Evolutionary conservation across 2,797 vertebrate genomes (phyloP).

Genomic region (Spizella passerina): DNA sequence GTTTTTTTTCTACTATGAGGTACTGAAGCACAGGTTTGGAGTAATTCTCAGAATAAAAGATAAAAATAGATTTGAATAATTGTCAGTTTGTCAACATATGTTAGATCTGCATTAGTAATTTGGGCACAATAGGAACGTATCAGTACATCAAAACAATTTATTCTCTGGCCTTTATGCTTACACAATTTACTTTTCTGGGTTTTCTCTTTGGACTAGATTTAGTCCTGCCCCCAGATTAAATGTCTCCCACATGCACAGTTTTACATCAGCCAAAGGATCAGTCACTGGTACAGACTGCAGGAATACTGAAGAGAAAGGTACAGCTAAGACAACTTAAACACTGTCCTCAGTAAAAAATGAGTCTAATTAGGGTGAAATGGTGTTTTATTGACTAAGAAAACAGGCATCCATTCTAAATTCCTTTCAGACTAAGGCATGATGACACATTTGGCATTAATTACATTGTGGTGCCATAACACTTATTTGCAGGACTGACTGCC

Average conservation of each 20-base stretch:
- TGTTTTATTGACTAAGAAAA: slow-evolving; percentile 4
- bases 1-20: slow-evolving; percentile 6
- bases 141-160: background rate
- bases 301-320: background rate
- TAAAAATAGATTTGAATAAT: background rate
- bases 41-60: background rate
- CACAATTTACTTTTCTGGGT: background rate
- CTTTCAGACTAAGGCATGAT: background rate
- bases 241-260: background rate
- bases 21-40: background rate
- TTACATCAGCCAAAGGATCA: background rate
- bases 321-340: background rate
- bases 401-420: background rate
- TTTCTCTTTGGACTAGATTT: background rate
- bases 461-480: background rate
- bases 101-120: background rate
- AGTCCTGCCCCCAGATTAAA: background rate
- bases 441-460: slow-evolving; percentile 41
- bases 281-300: background rate
- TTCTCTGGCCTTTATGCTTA: background rate
- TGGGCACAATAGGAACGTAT: background rate
- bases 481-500: background rate
- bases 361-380: background rate
- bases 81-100: background rate
- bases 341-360: background rate